Evolutionary conservation across 2,888 invertebrate species (phyloP).

Genomic region (Synergus laeviventris): DNA sequence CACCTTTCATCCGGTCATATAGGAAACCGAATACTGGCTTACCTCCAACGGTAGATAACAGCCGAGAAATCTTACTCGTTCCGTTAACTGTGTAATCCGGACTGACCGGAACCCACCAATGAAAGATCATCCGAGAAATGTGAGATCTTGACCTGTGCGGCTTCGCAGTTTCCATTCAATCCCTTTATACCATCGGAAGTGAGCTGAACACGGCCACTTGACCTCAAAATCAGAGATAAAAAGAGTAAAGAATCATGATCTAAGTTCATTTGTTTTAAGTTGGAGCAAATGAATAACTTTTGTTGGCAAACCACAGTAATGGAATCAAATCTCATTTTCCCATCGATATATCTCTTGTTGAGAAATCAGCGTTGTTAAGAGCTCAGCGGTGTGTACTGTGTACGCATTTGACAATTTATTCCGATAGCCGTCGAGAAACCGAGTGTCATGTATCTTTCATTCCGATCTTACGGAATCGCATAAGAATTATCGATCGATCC

Average conservation of each 20-base stretch:
- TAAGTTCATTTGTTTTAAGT: conserved; percentile 6
- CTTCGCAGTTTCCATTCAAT: background rate
- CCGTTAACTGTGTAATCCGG: conserved; percentile 64
- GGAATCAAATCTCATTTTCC: conserved; percentile 38
- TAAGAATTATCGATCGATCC: conserved; percentile 40
- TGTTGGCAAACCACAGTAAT: conserved; percentile 18
- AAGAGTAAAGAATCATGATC: background rate
- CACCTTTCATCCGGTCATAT: conserved; percentile 10
- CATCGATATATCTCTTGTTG: conserved; percentile 40
- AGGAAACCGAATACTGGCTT: conserved; percentile 37
- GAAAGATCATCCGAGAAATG: conserved; percentile 43
- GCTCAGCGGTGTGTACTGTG: conserved; percentile 10
- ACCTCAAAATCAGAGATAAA: background rate
- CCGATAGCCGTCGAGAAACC: conserved; percentile 29
- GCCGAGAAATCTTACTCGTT: conserved; percentile 59
- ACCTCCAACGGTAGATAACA: conserved; percentile 60
- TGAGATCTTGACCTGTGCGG: conserved; percentile 36
- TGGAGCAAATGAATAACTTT: conserved; percentile 13
- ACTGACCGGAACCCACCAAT: conserved; percentile 49
- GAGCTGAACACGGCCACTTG: background rate
- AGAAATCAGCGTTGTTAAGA: conserved; percentile 37
- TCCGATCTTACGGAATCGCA: conserved; percentile 35
- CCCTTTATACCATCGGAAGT: background rate
- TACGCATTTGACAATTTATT: conserved; percentile 41
- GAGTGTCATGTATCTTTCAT: conserved; percentile 40